phyloP scores from a whole-genome alignment of 2,797 vertebrate species.

The Sparus aurata region DNA sequence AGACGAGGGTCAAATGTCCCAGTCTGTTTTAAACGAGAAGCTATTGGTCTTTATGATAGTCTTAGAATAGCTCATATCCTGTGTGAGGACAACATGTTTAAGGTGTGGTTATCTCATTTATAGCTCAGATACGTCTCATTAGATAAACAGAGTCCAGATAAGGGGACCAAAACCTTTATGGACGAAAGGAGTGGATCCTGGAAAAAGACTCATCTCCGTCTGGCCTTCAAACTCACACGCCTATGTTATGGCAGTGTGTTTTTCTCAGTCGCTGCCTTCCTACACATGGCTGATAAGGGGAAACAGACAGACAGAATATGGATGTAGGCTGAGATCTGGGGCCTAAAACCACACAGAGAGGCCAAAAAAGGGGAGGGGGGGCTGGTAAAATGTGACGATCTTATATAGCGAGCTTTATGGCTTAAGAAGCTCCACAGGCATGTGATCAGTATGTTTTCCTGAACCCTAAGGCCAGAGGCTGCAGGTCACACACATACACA shows the following conservation, averaged over 20 bases:
- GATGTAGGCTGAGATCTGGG: conserved; percentile 5
- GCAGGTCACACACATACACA: conserved; percentile 2
- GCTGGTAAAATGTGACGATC: background rate
- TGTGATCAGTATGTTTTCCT: conserved; percentile 28
- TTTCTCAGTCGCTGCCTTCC: conserved; percentile 40
- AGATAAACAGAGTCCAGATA: conserved; percentile 48
- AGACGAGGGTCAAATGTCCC: background rate
- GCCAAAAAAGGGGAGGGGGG: background rate
- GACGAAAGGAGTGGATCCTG: conserved; percentile 49
- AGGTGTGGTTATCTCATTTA: conserved; percentile 28
- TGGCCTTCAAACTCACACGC: conserved; percentile 42
- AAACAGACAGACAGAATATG: background rate
- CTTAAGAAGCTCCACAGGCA: conserved; percentile 37
- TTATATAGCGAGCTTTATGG: conserved; percentile 41
- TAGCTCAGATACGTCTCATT: conserved; percentile 32
- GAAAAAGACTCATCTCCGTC: conserved; percentile 36
- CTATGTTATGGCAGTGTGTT: conserved; percentile 20
- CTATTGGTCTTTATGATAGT: background rate
- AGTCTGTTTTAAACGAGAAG: background rate
- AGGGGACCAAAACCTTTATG: conserved; percentile 39
- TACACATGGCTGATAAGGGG: conserved; percentile 36
- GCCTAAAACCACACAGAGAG: conserved; percentile 25
- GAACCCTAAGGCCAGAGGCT: conserved; percentile 20
- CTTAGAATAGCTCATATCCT: conserved; percentile 25
- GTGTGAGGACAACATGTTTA: conserved; percentile 17